Conservation (phyloP, 1,140 invertebrate species). For the Asobara japonica region DNA sequence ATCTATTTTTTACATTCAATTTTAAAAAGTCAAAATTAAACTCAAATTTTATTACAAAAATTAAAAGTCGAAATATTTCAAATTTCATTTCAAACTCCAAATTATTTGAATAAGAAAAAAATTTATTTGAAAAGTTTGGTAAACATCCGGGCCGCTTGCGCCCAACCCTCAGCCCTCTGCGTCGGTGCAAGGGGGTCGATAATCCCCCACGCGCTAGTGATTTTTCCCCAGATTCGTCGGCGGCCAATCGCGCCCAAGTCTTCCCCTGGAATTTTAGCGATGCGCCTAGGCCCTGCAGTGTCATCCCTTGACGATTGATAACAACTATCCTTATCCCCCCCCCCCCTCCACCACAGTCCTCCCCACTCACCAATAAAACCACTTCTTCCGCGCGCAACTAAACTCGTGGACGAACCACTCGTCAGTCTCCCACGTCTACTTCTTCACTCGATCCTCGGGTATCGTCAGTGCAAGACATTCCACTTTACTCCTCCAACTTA, state of each 20-base stretch:
- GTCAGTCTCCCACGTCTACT: constrained; percentile 13
- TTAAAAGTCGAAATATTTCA: no score
- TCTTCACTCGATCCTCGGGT: constrained; percentile 14
- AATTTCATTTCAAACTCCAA: no score
- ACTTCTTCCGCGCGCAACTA: not conserved
- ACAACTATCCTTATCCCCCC: not conserved
- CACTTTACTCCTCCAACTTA: not conserved
- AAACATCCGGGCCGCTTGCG: no score
- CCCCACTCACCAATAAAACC: not conserved
- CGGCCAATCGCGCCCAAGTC: not conserved
- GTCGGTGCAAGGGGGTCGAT: not conserved
- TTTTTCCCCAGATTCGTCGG: not conserved
- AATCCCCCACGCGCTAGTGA: not conserved
- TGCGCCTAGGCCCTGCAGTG: not conserved
- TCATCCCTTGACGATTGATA: not conserved
- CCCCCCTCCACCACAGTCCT: not conserved
- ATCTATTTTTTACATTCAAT: no score
- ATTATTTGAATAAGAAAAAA: no score
- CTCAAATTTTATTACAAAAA: no score
- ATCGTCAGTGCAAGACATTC: constrained; percentile 22
- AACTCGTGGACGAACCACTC: constrained; percentile 3
- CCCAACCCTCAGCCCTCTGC: not conserved
- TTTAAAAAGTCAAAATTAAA: no score
- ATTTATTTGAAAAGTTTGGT: no score
- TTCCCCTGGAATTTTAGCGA: not conserved